Evolutionary conservation across 2,888 invertebrate genomes (phyloP), one percentile per base, ranked within the genome.

Genomic region (Phortica okadai): DNA sequence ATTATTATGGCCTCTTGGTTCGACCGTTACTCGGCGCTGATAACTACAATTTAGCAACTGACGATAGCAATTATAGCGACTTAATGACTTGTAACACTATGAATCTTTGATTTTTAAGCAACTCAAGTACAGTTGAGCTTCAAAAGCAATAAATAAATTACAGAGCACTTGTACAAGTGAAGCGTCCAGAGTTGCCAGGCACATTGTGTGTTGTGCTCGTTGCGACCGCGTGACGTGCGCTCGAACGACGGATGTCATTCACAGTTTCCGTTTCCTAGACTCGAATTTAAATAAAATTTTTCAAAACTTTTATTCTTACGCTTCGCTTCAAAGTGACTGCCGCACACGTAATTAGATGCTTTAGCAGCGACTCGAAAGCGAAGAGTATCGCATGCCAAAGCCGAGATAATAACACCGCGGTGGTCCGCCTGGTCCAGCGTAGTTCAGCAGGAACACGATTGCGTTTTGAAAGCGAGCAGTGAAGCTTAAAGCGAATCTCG

Each of bases 391-490:
- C 86, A 84, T 83, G 84, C 84, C 86, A 83, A 81, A 81, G 82
- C 81, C 80, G 75, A 84, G 84, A 86, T 87, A 87, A 87, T 80
- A 88, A 84, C 88, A 74, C 88, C 86, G 80, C 82, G 88, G 86
- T 84, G 86, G 88, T 82, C 87, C 62, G 50, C 33, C 42, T 25
- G 58, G 77, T 77, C 75, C 75, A 64, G 42, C 66, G 16, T n/a
- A 14, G 41, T 25, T 25, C 62, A 10, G 0, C 16, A 62, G 5
- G 21, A 25, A 0, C 16, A 62, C 7, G 21, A 25, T 62, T 21
- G 62, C n/a, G 25, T 62, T 33, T 42, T 78, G 79, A 80, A 81
- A 75, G 73, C 42, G 76, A 25, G 67, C 76, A 77, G 67, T 70
- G 77, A 78, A 66, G 80, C 80, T 77, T 74, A 75, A 74, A 64